These are phyloP conservation scores for Pollachius pollachius DNA, from an alignment of 2,113 vertebrate genomes.

Conservation along the genomic window DNA sequence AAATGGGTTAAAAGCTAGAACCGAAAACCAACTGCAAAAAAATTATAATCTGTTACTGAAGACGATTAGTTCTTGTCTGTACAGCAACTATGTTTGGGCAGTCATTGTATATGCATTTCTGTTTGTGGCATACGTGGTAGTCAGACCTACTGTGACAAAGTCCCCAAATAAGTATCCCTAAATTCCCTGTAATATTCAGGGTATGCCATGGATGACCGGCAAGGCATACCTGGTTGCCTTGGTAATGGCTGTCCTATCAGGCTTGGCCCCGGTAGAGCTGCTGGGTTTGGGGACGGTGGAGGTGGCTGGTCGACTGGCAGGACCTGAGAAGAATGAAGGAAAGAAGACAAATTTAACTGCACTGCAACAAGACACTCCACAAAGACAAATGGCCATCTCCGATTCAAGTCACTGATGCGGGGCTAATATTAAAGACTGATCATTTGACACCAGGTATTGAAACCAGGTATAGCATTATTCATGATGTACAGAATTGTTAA, in stretches of 20 bases:
- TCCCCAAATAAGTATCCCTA: not conserved
- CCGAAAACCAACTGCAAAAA: no score
- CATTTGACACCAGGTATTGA: no score
- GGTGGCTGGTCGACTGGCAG: slow-evolving; percentile 38
- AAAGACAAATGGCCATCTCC: no score
- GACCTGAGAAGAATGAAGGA: slow-evolving; percentile 9
- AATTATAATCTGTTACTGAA: no score
- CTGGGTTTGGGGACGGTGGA: slow-evolving; percentile 49
- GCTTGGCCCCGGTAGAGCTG: slow-evolving; percentile 43
- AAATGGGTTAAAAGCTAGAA: no score
- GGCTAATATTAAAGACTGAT: no score
- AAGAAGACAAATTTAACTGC: not conserved
- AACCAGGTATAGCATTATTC: no score
- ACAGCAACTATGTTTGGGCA: no score
- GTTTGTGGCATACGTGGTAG: not conserved
- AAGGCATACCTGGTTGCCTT: slow-evolving; percentile 67
- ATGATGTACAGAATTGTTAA: no score
- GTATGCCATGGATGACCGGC: not conserved
- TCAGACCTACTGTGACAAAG: not conserved
- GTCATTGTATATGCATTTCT: not conserved
- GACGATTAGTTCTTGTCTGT: no score
- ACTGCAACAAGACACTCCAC: no score
- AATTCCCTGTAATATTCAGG: not conserved
- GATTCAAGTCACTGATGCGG: no score
- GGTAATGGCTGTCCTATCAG: slow-evolving; percentile 28